Evolutionary conservation across 2,113 vertebrate species (phyloP), one percentile per base, ranked within the genome.

Genomic region (Poeciliopsis prolifica): DNA sequence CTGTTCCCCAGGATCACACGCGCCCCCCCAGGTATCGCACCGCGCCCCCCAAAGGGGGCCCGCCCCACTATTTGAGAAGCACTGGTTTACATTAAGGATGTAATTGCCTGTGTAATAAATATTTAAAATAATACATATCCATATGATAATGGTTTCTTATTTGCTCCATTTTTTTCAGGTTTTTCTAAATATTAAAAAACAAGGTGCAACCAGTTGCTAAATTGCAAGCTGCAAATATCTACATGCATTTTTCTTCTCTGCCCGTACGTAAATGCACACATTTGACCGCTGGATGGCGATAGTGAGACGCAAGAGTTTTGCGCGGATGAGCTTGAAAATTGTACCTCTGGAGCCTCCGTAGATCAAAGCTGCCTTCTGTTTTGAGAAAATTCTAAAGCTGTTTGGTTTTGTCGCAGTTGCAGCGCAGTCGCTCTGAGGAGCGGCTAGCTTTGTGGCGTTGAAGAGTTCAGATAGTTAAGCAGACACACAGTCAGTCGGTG

Each of bases 41-140:
- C n/a, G n/a, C n/a, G n/a, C n/a, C n/a, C n/a, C n/a, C n/a, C n/a
- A n/a, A n/a, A n/a, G n/a, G n/a, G n/a, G n/a, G n/a, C n/a, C n/a
- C n/a, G n/a, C n/a, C n/a, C n/a, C n/a, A n/a, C n/a, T n/a, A n/a
- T n/a, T n/a, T n/a, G n/a, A n/a, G n/a, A n/a, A n/a, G n/a, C n/a
- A n/a, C n/a, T n/a, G n/a, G 65, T 78, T 80, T 82, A 33, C 35
- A n/a, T 19, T 65, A 65, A 61, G 12, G 72, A 40, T 68, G 26
- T 79, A 62, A 65, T 80, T 69, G 72, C 35, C 74, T 75, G 58
- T 79, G 60, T 76, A 80, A 87, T 87, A 87, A 84, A 89, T 80
- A 64, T 77, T 85, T 86, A 35, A 68, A 82, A 86, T 83, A 2
- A 15, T 1, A 42, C 14, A 42, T 42, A 42, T 42, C 40, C 14